Percentiles rank a stretch among this genome's conserved stretches.
Evolutionary conservation across 2,888 invertebrate genomes (phyloP).

Genomic region (Euzetes globulus): DNA sequence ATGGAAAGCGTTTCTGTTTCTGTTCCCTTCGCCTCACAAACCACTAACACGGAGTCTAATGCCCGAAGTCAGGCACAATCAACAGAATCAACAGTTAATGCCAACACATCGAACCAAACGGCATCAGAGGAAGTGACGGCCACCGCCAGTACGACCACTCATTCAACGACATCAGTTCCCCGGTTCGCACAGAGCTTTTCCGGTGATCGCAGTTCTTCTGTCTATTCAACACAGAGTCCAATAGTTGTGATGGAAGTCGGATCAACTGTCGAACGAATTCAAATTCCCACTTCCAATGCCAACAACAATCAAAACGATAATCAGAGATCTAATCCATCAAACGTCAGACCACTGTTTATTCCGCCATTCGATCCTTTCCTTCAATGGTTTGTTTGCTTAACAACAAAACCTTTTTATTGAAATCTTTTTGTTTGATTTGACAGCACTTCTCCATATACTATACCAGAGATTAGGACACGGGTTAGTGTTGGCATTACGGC

Average conservation of each 20-base stretch:
- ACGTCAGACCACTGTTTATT: constrained; percentile 4
- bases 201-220: not conserved
- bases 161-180: constrained; percentile 31
- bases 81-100: constrained; percentile 36
- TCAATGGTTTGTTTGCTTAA: constrained; percentile 51
- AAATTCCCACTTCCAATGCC: constrained; percentile 46
- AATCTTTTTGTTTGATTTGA: not conserved
- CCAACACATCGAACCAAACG: constrained; percentile 26
- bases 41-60: constrained; percentile 33
- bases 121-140: constrained; percentile 20
- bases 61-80: constrained; percentile 32
- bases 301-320: constrained; percentile 34
- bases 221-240: constrained; percentile 42
- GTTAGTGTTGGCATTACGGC: constrained; percentile 6
- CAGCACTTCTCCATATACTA: constrained; percentile 30
- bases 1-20: not conserved
- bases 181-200: constrained; percentile 3
- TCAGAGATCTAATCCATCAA: not conserved
- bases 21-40: not conserved
- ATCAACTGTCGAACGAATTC: constrained; percentile 51
- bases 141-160: constrained; percentile 40
- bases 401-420: not conserved
- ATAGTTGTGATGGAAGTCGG: constrained; percentile 56
- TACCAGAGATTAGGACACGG: constrained; percentile 26
- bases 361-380: constrained; percentile 58